A percentile compares a stretch with the other conserved stretches of the same genome.
Evolutionary conservation across 1,140 invertebrate species (phyloP).

Genomic region (Diuraphis noxia): DNA sequence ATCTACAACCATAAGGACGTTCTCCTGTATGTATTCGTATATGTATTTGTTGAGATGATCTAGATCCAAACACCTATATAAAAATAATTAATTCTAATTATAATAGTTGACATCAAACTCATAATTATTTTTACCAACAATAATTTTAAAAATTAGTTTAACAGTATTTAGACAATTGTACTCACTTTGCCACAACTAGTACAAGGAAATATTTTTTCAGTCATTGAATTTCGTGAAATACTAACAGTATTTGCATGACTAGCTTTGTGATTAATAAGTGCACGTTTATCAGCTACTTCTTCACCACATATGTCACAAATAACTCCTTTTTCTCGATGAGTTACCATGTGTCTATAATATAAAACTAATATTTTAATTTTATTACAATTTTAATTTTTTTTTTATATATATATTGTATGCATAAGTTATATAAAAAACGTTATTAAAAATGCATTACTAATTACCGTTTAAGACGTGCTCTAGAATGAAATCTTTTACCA

Average conservation of each 20-base stretch:
- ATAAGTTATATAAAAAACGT: neutral
- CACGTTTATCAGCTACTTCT: slow-evolving; percentile 71
- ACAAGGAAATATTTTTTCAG: slow-evolving; percentile 78
- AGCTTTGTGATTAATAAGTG: slow-evolving; percentile 69
- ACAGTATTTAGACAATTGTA: too few species aligned
- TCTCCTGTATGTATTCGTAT: slow-evolving; percentile 84
- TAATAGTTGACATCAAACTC: neutral
- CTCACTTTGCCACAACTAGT: slow-evolving; percentile 74
- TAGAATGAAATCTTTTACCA: slow-evolving; percentile 72
- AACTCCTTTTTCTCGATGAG: slow-evolving; percentile 56
- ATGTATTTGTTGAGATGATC: slow-evolving; percentile 70
- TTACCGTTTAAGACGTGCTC: slow-evolving; percentile 65
- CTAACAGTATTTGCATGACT: slow-evolving; percentile 55
- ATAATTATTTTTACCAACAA: too few species aligned
- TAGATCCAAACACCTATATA: slow-evolving; percentile 69
- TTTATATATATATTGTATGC: neutral
- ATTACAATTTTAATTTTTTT: neutral
- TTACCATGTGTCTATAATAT: slow-evolving; percentile 57
- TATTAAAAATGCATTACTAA: neutral
- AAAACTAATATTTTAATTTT: neutral
- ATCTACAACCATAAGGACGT: slow-evolving; percentile 88
- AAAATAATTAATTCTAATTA: neutral
- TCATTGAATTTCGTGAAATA: slow-evolving; percentile 67
- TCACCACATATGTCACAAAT: slow-evolving; percentile 72
- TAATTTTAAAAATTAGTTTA: too few species aligned